Conservation (phyloP, 2,113 vertebrate genomes). For the Trichomycterus rosablanca region DNA sequence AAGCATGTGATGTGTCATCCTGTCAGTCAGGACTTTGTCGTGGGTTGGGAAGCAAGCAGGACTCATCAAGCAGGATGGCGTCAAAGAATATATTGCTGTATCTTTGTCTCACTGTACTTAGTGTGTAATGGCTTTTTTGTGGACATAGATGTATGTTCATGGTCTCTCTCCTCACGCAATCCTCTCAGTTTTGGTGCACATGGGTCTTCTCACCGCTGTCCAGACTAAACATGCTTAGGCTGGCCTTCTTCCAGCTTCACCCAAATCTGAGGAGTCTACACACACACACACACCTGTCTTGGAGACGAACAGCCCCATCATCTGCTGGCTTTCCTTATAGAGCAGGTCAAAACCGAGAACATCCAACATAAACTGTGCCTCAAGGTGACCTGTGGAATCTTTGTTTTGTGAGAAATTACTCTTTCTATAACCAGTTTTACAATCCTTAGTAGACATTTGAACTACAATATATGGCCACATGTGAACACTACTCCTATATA, state of each 20-base stretch:
- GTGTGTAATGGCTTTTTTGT: slow-evolving; percentile 23
- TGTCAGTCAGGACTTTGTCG: not conserved
- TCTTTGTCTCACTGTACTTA: slow-evolving; percentile 29
- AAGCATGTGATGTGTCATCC: slow-evolving; percentile 14
- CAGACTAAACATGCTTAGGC: slow-evolving; percentile 69
- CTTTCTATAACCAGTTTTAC: no score
- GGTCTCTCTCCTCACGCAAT: slow-evolving; percentile 33
- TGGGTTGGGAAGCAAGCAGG: not conserved
- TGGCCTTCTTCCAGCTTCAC: slow-evolving; percentile 60
- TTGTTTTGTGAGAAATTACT: no score
- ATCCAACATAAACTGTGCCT: slow-evolving; percentile 10
- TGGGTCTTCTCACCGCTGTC: slow-evolving; percentile 61
- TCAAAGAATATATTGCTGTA: slow-evolving; percentile 1
- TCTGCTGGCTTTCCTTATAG: slow-evolving; percentile 9
- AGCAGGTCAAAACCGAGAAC: not conserved
- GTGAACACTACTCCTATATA: no score
- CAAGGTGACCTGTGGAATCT: not conserved
- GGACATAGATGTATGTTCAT: slow-evolving; percentile 22
- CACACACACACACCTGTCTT: slow-evolving; percentile 28
- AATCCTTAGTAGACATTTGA: no score
- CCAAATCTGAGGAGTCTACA: slow-evolving; percentile 54
- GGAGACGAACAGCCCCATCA: slow-evolving; percentile 27
- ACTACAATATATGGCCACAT: no score
- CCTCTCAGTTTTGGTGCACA: slow-evolving; percentile 39
- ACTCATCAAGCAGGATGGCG: not conserved